A percentile compares a stretch with the other conserved stretches of the same genome.
Conservation (phyloP, 2,888 invertebrate genomes). For the Lasioglossum villosulum region DNA sequence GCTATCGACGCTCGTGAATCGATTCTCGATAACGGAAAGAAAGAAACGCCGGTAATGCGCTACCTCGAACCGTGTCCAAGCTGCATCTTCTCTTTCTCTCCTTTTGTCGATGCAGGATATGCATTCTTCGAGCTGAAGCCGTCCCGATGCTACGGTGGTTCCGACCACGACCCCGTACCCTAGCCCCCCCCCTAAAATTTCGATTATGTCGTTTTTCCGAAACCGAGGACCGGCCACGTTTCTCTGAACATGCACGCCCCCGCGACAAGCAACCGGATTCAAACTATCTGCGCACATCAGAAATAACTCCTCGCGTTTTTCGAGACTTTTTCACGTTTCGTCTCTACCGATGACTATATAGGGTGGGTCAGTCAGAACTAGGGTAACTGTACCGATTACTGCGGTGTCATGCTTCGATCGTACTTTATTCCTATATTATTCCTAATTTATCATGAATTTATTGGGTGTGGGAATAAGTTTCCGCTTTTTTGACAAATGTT, state of each 20-base stretch:
- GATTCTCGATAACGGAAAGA: slow-evolving; percentile 39
- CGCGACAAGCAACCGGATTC: slow-evolving; percentile 2
- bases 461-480: no score
- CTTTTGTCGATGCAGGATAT: slow-evolving; percentile 16
- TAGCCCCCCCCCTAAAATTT: not conserved
- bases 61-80: slow-evolving; percentile 11
- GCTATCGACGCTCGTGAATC: slow-evolving; percentile 53
- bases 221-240: not conserved
- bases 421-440: no score
- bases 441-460: no score
- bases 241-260: not conserved
- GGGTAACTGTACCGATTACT: no score
- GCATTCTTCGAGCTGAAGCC: slow-evolving; percentile 27
- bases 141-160: slow-evolving; percentile 6
- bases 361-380: not conserved
- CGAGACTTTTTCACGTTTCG: not conserved
- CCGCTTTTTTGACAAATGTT: no score
- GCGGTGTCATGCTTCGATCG: no score
- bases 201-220: slow-evolving; percentile 16
- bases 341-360: not conserved
- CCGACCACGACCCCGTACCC: not conserved
- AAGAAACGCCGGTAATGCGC: slow-evolving; percentile 33
- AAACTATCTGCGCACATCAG: not conserved
- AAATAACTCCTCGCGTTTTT: not conserved
- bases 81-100: not conserved